Base-by-base conservation (phyloP, 2,113 vertebrate genomes). In the Podarcis cretensis region DNA sequence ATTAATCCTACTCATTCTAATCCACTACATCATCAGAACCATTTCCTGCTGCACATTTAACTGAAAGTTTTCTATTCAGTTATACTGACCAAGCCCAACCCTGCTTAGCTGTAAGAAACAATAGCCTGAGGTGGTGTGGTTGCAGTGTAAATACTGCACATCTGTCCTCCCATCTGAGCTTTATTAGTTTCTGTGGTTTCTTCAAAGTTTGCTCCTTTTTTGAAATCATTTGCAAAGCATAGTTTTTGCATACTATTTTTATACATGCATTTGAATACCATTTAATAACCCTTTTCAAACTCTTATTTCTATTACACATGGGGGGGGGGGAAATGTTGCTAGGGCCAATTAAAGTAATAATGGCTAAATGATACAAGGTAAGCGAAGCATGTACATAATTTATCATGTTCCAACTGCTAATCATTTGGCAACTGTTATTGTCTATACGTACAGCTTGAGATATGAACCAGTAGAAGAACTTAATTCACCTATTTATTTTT, bases 11-110 rank as follows among this genome's bases (percentile, higher is more conserved):
- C 85, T 94, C 86, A 85, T 43, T 81, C n/a, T 0, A 91, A 35
- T n/a, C 89, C 75, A 66, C 78, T 93, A 92, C 95, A 93, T 95
- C 95, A 95, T 88, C 88, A 90, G 93, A 95, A 77, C 90, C 92
- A 95, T 94, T 96, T 96, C 93, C 96, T 95, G 91, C 87, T 91
- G 81, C 5, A 0, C 84, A 81, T 87, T 92, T 88, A 87, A 54
- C 73, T 85, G 83, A 87, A 91, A 90, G 75, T 89, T 86, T 89
- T 89, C 90, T 95, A 92, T 90, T 92, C 94, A 91, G 87, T 84
- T 83, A 2, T 5, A 93, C 65, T 93, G 92, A 92, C 94, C 92
- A 91, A 95, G 84, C 94, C 93, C 94, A 93, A 85, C 86, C 87
- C 90, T 93, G 89, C 90, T 89, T 87, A 92, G 54, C 30, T 83